These are phyloP conservation scores for Tenrec ecaudatus DNA, from an alignment of 2,113 vertebrate genomes.

Conservation along the genomic window DNA sequence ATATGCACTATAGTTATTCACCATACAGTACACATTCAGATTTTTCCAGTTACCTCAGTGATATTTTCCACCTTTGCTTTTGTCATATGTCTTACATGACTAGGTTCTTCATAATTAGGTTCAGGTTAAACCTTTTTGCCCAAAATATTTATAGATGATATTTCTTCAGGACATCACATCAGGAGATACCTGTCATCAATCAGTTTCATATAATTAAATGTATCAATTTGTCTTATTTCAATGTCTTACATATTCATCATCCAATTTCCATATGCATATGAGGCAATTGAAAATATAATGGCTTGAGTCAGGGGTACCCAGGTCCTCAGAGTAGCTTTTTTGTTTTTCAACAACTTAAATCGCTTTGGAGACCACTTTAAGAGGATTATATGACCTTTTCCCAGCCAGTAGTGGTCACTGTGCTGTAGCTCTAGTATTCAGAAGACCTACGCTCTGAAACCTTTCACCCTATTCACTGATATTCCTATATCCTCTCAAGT, in stretches of 20 bases:
- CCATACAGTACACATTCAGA: not conserved
- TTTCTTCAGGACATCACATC: not conserved
- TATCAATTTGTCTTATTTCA: too few relatives aligned
- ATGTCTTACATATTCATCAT: too few relatives aligned
- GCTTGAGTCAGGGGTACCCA: too few relatives aligned
- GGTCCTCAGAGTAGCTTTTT: too few relatives aligned
- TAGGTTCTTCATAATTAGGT: not conserved
- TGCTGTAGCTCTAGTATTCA: not conserved
- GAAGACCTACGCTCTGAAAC: not conserved
- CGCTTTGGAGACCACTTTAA: slow-evolving; percentile 47
- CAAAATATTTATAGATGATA: slow-evolving; percentile 33
- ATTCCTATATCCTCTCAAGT: not conserved
- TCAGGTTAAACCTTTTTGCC: slow-evolving; percentile 5
- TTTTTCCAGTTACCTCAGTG: not conserved
- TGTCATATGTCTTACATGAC: too few relatives aligned
- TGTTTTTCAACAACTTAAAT: too few relatives aligned
- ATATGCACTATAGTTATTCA: not conserved
- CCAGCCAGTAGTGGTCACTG: slow-evolving; percentile 39
- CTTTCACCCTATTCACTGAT: not conserved
- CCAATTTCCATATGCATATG: too few relatives aligned
- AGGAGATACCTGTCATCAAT: not conserved
- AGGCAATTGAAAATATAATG: too few relatives aligned
- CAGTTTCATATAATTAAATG: not conserved
- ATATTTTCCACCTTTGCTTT: not conserved
- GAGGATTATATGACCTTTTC: slow-evolving; percentile 61